Evolutionary conservation across 1,140 invertebrate genomes (phyloP), one percentile per base, ranked within the genome.

Genomic region (Acromyrmex charruanus): DNA sequence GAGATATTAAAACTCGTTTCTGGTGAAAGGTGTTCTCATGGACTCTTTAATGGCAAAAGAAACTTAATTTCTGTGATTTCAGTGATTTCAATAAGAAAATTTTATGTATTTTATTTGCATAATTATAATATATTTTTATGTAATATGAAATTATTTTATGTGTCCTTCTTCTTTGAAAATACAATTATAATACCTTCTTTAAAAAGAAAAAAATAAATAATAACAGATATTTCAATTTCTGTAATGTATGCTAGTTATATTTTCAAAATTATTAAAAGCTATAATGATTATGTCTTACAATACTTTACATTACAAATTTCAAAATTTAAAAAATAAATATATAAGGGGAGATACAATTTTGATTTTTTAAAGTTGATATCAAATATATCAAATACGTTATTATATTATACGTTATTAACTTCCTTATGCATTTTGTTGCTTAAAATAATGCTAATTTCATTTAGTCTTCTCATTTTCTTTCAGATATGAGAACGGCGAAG

Each of bases 401-500:
- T 49, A 35, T 5, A n/a, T 1, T 25, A 25, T 25, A 25, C 1
- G 1, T 25, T 25, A 25, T 25, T 21, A 10, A 69, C n/a, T 44
- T 25, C 28, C 6, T 21, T 5, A n/a, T 0, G 2, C 1, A 44
- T 65, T 39, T 53, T 5, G 14, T 18, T 31, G 3, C 3, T 72
- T 14, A 44, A 68, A 69, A 55, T 69, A 55, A 53, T n/a, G 5
- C 16, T 0, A 3, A 31, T 51, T 63, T 12, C 9, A 51, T 16
- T 2, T 51, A 61, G n/a, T 21, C 21, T 10, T n/a, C 10, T 49
- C 21, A 49, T 14, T 39, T 51, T 0, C 5, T 87, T 89, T 1
- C 58, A 95, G 95, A 65, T 99, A 99, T 94, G 98, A 98, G 95
- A 98, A 98, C 92, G 98, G 98, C 0, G 98, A 99, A 95, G 98